phyloP scores from a whole-genome alignment of 1,140 invertebrate species.

The Babylonia areolata region DNA sequence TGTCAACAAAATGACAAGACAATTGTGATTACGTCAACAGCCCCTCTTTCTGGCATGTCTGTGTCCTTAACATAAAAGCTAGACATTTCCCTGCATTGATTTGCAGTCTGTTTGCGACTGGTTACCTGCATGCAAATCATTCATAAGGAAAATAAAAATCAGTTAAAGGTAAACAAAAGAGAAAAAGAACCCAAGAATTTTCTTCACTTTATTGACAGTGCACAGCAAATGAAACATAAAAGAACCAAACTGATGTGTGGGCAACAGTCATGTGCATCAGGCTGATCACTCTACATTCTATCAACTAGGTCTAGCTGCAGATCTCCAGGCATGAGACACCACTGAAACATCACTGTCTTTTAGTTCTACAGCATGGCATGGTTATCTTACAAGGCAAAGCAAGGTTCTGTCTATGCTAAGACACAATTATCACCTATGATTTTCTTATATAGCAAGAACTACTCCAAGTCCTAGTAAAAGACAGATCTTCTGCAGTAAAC shows the following conservation, averaged over 20 bases:
- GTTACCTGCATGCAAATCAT: neutral
- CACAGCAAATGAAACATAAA: conserved; percentile 20
- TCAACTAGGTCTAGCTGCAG: neutral
- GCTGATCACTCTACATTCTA: neutral
- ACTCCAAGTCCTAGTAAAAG: no score
- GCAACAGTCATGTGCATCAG: neutral
- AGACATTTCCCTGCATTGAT: no score
- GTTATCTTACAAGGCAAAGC: neutral
- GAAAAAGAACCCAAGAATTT: neutral
- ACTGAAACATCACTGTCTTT: neutral
- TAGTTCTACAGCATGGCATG: neutral
- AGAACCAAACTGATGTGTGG: neutral
- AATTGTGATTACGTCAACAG: no score
- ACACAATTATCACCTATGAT: neutral
- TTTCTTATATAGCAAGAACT: no score
- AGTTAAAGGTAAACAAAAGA: neutral
- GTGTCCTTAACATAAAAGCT: no score
- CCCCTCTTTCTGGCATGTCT: no score
- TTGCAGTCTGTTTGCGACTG: no score
- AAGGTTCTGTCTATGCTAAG: neutral
- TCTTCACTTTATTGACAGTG: conserved; percentile 21
- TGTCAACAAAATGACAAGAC: no score
- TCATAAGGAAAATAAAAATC: neutral
- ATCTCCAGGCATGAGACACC: neutral
- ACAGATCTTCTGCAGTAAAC: neutral